phyloP scores from a whole-genome alignment of 1,140 invertebrate species.

The Mya arenaria region DNA sequence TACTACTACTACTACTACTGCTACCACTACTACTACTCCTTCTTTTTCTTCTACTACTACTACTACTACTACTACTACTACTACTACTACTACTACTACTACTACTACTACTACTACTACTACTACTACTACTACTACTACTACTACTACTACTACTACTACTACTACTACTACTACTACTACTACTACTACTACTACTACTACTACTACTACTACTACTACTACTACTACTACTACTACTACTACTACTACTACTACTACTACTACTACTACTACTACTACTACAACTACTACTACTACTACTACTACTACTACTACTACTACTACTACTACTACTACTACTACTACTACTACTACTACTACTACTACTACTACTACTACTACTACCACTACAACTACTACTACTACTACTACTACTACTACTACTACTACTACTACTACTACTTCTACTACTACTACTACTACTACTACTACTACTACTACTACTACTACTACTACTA shows the following conservation, averaged over 20 bases:
- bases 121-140: neutral
- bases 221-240: neutral
- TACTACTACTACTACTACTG: neutral
- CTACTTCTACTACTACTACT: neutral
- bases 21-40: neutral
- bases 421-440: neutral
- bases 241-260: neutral
- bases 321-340: neutral
- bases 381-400: neutral
- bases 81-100: neutral
- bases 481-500: neutral
- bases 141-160: neutral
- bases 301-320: neutral
- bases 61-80: neutral
- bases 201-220: neutral
- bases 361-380: neutral
- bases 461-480: neutral
- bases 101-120: neutral
- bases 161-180: neutral
- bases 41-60: neutral
- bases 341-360: neutral
- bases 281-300: neutral
- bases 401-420: neutral
- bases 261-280: neutral
- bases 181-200: neutral